Conservation (phyloP, 2,888 invertebrate species). For the Eubasilissa splendida region DNA sequence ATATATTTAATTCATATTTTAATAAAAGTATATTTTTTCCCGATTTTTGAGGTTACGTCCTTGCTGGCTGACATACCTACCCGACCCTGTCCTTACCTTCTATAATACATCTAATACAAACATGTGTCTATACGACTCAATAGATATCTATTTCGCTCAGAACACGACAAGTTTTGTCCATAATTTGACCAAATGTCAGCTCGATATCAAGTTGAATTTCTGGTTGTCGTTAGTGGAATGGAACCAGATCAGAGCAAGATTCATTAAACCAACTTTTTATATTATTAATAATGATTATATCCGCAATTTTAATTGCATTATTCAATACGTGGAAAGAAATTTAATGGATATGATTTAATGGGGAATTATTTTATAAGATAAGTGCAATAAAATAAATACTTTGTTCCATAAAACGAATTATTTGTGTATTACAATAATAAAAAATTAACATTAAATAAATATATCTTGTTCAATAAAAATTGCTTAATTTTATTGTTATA, state of each 20-base stretch:
- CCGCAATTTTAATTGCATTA: background rate
- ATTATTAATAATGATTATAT: background rate
- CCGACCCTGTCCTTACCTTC: background rate
- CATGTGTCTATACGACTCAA: constrained; percentile 1
- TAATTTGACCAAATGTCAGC: background rate
- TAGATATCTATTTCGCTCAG: background rate
- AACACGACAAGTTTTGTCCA: background rate
- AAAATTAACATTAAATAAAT: no score
- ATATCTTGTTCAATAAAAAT: no score
- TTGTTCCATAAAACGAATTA: no score
- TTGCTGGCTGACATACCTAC: no score
- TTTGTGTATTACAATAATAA: no score
- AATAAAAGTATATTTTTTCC: no score
- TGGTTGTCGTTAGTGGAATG: background rate
- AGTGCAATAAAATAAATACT: no score
- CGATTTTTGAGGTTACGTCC: no score
- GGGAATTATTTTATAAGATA: no score
- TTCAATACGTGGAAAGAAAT: background rate
- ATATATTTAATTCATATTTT: no score
- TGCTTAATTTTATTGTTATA: no score
- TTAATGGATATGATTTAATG: no score
- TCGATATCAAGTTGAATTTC: constrained; percentile 1
- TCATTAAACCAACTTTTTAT: background rate
- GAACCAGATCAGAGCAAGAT: background rate
- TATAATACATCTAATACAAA: background rate